Evolutionary conservation across 2,797 vertebrate genomes (phyloP).

Genomic region (Rhodeus uyekii): DNA sequence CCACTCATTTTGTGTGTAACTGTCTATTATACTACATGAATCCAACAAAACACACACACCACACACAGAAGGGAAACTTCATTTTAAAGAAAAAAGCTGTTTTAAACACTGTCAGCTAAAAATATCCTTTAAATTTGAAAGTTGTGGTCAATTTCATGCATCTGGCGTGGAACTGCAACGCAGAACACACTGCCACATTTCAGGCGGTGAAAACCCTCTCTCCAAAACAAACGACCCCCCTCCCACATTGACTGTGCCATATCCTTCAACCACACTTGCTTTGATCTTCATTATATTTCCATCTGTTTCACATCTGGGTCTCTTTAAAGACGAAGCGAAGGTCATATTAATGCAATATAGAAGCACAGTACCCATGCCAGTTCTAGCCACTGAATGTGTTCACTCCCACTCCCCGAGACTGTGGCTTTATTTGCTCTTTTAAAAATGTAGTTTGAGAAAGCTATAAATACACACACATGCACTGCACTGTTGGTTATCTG

Average conservation of each 20-base stretch:
- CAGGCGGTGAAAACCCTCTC: conserved; percentile 20
- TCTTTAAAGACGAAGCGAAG: conserved; percentile 49
- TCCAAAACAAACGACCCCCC: conserved; percentile 41
- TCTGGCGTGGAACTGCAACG: conserved; percentile 37
- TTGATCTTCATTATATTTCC: conserved; percentile 59
- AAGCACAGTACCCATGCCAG: not conserved
- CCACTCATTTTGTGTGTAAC: not conserved
- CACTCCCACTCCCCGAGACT: conserved; percentile 17
- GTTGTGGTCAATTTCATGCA: conserved; percentile 45
- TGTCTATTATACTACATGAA: not conserved
- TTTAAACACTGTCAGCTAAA: conserved; percentile 31
- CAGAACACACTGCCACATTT: conserved; percentile 37
- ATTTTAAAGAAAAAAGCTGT: conserved; percentile 15
- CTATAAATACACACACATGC: conserved; percentile 22
- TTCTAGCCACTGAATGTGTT: conserved; percentile 41
- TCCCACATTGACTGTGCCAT: conserved; percentile 29
- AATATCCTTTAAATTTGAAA: conserved; percentile 43
- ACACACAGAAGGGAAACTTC: not conserved
- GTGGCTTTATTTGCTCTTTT: conserved; percentile 44
- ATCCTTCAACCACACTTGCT: conserved; percentile 38
- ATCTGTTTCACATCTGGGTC: conserved; percentile 57
- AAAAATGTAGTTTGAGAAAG: conserved; percentile 6
- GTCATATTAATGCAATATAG: conserved; percentile 42
- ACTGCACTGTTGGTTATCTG: conserved; percentile 36
- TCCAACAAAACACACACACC: not conserved